Evolutionary conservation across 2,797 vertebrate genomes (phyloP).

Genomic region (Molossus molossus): DNA sequence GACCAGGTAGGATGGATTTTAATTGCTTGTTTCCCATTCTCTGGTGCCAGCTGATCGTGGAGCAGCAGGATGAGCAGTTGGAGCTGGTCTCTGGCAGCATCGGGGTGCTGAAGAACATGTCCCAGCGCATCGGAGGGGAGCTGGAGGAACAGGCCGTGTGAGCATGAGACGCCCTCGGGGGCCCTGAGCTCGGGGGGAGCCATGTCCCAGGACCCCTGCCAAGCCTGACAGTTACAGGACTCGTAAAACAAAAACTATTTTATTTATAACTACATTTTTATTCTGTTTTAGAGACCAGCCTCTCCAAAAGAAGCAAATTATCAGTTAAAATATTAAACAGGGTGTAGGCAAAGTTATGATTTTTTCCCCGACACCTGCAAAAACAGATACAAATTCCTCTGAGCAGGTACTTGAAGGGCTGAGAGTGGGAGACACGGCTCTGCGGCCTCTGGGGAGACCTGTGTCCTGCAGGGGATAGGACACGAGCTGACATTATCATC

Average conservation of each 20-base stretch:
- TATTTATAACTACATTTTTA: conserved; percentile 3
- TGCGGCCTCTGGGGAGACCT: background rate
- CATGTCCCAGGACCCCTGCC: background rate
- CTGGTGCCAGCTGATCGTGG: conserved; percentile 94
- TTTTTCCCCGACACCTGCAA: background rate
- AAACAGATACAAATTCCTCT: background rate
- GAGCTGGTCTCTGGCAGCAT: conserved; percentile 99
- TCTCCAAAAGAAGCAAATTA: conserved; percentile 19
- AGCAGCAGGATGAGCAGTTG: conserved; percentile 98
- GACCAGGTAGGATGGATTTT: conserved; percentile 76
- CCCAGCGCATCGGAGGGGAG: conserved; percentile 97
- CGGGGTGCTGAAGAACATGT: conserved; percentile 99
- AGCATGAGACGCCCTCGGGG: conserved; percentile 80
- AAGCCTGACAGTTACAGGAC: background rate
- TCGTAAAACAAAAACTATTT: background rate
- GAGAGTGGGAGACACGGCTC: background rate
- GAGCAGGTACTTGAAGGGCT: background rate
- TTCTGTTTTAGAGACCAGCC: background rate
- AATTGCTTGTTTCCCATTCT: conserved; percentile 82
- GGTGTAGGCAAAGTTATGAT: conserved; percentile 41
- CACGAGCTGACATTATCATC: background rate
- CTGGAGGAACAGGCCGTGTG: conserved; percentile 98
- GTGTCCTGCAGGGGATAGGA: background rate
- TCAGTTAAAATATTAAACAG: conserved; percentile 16
- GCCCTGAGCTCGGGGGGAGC: background rate